Conservation (phyloP, 2,797 vertebrate genomes). For the Botia almorhae region DNA sequence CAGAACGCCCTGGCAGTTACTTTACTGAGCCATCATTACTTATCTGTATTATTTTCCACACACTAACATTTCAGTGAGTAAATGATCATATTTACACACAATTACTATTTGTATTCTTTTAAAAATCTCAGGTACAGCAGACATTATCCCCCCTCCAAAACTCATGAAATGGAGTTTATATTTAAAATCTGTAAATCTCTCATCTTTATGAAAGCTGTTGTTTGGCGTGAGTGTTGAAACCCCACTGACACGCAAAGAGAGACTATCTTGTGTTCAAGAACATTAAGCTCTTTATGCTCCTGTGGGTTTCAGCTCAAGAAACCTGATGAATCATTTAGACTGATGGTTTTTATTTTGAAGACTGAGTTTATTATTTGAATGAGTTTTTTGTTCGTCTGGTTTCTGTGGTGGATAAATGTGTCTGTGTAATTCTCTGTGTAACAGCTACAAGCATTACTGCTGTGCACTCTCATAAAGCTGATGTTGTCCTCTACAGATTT, state of each 20-base stretch:
- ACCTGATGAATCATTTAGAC: conserved; percentile 31
- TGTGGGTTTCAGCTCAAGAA: conserved; percentile 27
- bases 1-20: no score
- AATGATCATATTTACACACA: no score
- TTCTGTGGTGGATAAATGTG: conserved; percentile 19
- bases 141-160: conserved; percentile 16
- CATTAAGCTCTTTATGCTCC: no score
- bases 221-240: conserved; percentile 69
- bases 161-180: conserved; percentile 58
- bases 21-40: no score
- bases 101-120: no score
- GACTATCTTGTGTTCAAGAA: conserved; percentile 63
- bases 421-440: conserved; percentile 27
- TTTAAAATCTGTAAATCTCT: conserved; percentile 71
- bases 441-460: conserved; percentile 30
- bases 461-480: conserved; percentile 39
- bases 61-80: no score
- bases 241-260: conserved; percentile 68
- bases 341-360: conserved; percentile 27
- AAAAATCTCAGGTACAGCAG: no score
- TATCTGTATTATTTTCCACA: no score
- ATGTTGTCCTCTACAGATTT: conserved; percentile 19
- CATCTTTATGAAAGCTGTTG: conserved; percentile 67
- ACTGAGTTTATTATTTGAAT: conserved; percentile 40
- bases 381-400: neutral